Base-by-base conservation (phyloP, 2,888 invertebrate species). In the Formica aserva region DNA sequence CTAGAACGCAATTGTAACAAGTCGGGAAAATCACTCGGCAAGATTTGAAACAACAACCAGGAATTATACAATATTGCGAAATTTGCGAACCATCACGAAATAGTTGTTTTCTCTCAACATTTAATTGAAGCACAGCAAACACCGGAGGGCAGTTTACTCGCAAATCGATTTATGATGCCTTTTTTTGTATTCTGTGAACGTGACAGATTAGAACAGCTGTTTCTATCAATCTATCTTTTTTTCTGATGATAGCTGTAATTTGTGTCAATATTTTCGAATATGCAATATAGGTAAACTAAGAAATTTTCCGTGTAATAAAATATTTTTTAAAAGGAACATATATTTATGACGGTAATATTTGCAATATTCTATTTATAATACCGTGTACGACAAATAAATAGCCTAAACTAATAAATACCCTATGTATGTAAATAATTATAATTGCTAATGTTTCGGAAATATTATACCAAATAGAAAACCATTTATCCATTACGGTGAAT, bases 111-210 rank as follows among this genome's bases (percentile, higher is more conserved):
- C 57, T 45, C 45, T 71, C 32, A 22, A 60, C 13, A 22, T 55
- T 72, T 72, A 60, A 72, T 78, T 78, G 26, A 60, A 71, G 60
- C 60, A 45, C 41, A 38, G 38, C 26, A 77, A 52, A 55, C 57
- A 22, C 32, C 1, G 41, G 4, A 55, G n/a, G n/a, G 26, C 35
- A 22, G n/a, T 77, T 77, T 52, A 18, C 22, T 77, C 41, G 29
- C 32, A 57, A 66, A 76, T 69, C 55, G 57, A 78, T 78, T 69
- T 57, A 41, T 15, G 29, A 67, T 22, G 15, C 11, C n/a, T 78
- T 22, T 38, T 13, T 26, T 78, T 60, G 18, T 6, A 9, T 69
- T 78, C 18, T 22, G 2, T 3, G 22, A 67, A 29, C 11, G 29
- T 32, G 29, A 32, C 57, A 41, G 5, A 41, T 41, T n/a, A 29